phyloP scores from a whole-genome alignment of 2,797 vertebrate genomes.

The Scarus forsteni region DNA sequence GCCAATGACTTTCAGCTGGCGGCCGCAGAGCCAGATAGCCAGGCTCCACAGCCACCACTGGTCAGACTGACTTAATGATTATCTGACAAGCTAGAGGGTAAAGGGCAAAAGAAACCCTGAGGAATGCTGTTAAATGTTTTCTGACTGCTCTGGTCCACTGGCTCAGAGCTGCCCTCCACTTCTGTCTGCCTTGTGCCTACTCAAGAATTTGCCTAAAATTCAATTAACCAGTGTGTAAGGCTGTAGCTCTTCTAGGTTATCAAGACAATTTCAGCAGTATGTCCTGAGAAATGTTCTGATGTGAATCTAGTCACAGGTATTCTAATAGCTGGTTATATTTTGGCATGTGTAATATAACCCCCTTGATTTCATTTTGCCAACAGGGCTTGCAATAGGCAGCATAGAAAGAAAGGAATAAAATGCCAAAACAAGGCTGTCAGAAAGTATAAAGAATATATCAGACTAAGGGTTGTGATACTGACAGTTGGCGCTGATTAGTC shows the following conservation, averaged over 20 bases:
- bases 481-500: too few species aligned
- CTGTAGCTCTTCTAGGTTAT: background rate
- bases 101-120: conserved; percentile 54
- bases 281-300: background rate
- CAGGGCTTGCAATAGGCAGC: conserved; percentile 1
- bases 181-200: background rate
- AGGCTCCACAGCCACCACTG: conserved; percentile 44
- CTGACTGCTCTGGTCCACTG: conserved; percentile 26
- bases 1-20: conserved; percentile 81
- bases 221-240: background rate
- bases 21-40: conserved; percentile 41
- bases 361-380: background rate
- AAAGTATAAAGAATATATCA: background rate
- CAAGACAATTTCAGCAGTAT: background rate
- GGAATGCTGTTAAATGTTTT: conserved; percentile 48
- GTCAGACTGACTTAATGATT: conserved; percentile 52
- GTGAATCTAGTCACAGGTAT: background rate
- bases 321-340: conserved; percentile 12
- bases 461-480: too few species aligned
- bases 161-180: conserved; percentile 5
- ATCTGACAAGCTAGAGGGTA: conserved; percentile 51
- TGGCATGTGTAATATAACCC: background rate
- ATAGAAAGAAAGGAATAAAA: background rate
- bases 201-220: conserved; percentile 9
- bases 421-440: conserved; percentile 1